phyloP scores from a whole-genome alignment of 23 tunicate species.

The Styela clava region DNA sequence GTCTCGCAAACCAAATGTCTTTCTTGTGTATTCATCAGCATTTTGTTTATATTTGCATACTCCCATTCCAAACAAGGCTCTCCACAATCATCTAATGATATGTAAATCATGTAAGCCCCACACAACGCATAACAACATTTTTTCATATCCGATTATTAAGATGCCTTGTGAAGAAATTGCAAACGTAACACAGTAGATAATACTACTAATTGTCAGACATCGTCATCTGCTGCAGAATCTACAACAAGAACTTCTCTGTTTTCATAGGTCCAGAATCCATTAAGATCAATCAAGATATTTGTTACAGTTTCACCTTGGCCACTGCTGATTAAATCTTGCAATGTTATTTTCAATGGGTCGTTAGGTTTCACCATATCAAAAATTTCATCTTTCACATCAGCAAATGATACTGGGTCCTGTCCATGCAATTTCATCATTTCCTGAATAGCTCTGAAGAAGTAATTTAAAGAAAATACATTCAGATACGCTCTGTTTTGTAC shows the following conservation, averaged over 20 bases:
- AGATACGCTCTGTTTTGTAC: slow-evolving; percentile 78
- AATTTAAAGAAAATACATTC: slow-evolving; percentile 83
- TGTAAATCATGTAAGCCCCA: no score
- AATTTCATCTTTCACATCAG: slow-evolving; percentile 98
- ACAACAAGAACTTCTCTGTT: slow-evolving; percentile 93
- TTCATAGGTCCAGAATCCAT: slow-evolving; percentile 99
- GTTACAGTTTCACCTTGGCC: slow-evolving; percentile 99
- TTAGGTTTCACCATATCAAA: slow-evolving; percentile 97
- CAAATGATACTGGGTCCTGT: slow-evolving; percentile 96
- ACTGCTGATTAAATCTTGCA: slow-evolving; percentile 83
- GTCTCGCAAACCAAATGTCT: no score
- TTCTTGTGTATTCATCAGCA: no score
- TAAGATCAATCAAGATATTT: slow-evolving; percentile 84
- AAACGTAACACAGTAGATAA: no score
- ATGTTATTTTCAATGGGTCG: slow-evolving; percentile 84
- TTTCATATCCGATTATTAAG: no score
- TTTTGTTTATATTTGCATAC: no score
- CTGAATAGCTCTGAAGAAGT: slow-evolving; percentile 68
- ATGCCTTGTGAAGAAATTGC: no score
- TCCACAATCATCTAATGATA: no score
- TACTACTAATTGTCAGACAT: slow-evolving; percentile 36
- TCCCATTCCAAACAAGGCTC: no score
- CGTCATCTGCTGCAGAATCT: slow-evolving; percentile 80
- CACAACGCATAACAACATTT: no score
- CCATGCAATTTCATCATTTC: slow-evolving; percentile 94